A percentile compares a stretch with the other conserved stretches of the same genome.
Conservation (phyloP, 1,140 invertebrate species). For the Rhyzopertha dominica region DNA sequence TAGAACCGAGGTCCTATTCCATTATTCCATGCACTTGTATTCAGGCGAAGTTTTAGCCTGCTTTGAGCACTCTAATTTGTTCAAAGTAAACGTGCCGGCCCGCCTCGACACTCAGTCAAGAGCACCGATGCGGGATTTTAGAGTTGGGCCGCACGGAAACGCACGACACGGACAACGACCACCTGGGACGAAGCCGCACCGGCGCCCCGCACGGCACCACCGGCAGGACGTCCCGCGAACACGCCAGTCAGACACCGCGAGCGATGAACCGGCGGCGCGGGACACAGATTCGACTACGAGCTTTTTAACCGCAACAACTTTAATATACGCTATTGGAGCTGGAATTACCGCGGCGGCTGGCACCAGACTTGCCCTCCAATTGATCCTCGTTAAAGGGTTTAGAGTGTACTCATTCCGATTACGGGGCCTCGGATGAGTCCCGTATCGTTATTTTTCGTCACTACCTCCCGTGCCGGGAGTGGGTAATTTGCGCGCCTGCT, state of each 20-base stretch:
- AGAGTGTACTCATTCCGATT: constrained; percentile 87
- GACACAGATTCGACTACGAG: constrained; percentile 65
- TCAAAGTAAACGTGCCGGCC: constrained; percentile 70
- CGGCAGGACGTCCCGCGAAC: constrained; percentile 23
- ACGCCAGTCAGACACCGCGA: no score
- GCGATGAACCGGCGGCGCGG: constrained; percentile 54
- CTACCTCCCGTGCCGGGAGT: constrained; percentile 72
- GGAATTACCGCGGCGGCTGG: constrained; percentile 71
- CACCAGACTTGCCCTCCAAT: constrained; percentile 90
- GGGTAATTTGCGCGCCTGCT: constrained; percentile 65
- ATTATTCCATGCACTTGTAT: constrained; percentile 73
- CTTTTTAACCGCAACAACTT: constrained; percentile 75
- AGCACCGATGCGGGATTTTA: constrained; percentile 45
- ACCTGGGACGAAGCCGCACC: constrained; percentile 25
- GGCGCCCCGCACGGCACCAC: constrained; percentile 25
- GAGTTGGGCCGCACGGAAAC: constrained; percentile 33
- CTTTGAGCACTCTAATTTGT: constrained; percentile 81
- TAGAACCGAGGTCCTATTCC: constrained; percentile 76
- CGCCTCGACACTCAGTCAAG: constrained; percentile 56
- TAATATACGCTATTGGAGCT: constrained; percentile 78
- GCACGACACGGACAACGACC: constrained; percentile 9
- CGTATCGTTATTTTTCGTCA: constrained; percentile 87
- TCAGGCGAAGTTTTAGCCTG: constrained; percentile 62
- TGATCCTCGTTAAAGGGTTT: constrained; percentile 83
- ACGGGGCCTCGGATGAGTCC: constrained; percentile 70